A percentile compares a stretch with the other conserved stretches of the same genome.
Conservation (phyloP, 1,140 invertebrate species). For the Trichogramma pretiosum region DNA sequence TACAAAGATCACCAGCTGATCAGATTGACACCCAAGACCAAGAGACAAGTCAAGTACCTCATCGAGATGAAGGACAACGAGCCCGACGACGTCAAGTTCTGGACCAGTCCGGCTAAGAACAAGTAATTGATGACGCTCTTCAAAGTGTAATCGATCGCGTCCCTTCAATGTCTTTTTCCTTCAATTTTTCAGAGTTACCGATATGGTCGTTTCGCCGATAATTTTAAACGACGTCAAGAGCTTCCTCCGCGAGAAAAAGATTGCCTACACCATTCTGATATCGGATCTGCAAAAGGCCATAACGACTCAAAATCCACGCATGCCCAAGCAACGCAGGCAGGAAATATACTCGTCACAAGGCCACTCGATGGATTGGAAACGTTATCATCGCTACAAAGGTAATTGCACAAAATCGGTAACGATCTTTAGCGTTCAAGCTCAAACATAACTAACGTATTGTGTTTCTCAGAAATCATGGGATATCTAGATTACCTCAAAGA, state of each 20-base stretch:
- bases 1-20: slow-evolving; percentile 40
- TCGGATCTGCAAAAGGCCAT: slow-evolving; percentile 65
- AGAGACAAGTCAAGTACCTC: slow-evolving; percentile 30
- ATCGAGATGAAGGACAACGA: slow-evolving; percentile 33
- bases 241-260: slow-evolving; percentile 52
- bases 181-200: slow-evolving; percentile 50
- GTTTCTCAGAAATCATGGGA: slow-evolving; percentile 53
- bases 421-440: not conserved
- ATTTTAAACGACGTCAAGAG: slow-evolving; percentile 54
- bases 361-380: slow-evolving; percentile 72
- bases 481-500: slow-evolving; percentile 65
- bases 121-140: slow-evolving; percentile 21
- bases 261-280: slow-evolving; percentile 61
- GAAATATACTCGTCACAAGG: slow-evolving; percentile 48
- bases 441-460: not conserved
- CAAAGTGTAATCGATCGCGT: no score
- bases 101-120: slow-evolving; percentile 37
- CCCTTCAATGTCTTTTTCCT: not conserved
- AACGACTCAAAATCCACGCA: slow-evolving; percentile 54
- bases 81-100: slow-evolving; percentile 47
- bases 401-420: slow-evolving; percentile 13
- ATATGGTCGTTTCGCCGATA: slow-evolving; percentile 61
- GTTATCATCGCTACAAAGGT: slow-evolving; percentile 60
- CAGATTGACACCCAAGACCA: slow-evolving; percentile 29
- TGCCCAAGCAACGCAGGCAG: slow-evolving; percentile 51